phyloP scores from a whole-genome alignment of 2,797 vertebrate genomes.

The Uromys caudimaculatus region DNA sequence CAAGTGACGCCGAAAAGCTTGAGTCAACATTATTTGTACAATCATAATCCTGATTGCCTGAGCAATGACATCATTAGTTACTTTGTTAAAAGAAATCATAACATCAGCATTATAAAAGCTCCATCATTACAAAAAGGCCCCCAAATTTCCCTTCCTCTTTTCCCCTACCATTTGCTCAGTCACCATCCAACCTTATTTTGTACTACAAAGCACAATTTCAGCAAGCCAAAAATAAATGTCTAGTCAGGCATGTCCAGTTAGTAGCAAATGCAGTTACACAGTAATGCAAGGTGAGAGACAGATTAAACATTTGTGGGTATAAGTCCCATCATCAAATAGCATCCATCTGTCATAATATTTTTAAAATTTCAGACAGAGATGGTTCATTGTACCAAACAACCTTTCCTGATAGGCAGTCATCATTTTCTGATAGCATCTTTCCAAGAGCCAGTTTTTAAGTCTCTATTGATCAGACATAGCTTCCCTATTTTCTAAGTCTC shows the following conservation, averaged over 20 bases:
- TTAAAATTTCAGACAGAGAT: neutral
- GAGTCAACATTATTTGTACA: too few species aligned
- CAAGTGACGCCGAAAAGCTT: too few species aligned
- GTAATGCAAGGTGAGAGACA: neutral
- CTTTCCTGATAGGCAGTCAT: neutral
- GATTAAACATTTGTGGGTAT: neutral
- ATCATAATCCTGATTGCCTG: too few species aligned
- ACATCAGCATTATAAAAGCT: too few species aligned
- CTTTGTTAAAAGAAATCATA: too few species aligned
- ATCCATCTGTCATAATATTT: neutral
- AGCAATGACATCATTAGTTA: too few species aligned
- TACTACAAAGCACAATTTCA: neutral
- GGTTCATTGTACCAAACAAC: neutral
- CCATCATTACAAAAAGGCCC: too few species aligned
- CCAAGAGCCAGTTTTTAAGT: neutral
- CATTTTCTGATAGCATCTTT: neutral
- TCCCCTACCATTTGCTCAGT: too few species aligned
- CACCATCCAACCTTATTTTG: neutral
- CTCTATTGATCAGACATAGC: neutral
- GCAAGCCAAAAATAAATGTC: neutral
- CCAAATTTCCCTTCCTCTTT: too few species aligned
- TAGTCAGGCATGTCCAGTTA: neutral
- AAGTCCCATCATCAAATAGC: neutral
- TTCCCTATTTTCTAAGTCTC: neutral
- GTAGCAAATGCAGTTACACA: neutral